Conservation (phyloP, 2,113 vertebrate genomes). For the Polypterus senegalus region DNA sequence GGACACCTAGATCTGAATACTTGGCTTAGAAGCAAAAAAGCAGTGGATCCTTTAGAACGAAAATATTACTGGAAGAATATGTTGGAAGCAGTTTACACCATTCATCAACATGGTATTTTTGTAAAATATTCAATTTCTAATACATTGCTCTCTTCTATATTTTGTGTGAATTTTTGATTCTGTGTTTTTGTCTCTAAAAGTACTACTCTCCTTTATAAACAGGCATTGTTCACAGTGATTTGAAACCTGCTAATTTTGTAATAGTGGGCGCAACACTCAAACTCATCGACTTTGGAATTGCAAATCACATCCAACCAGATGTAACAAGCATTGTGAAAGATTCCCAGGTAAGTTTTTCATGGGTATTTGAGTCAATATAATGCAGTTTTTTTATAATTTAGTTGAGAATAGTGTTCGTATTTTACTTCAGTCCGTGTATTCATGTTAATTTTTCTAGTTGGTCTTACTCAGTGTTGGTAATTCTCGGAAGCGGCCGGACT, state of each 20-base stretch:
- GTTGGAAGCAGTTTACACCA: conserved; percentile 89
- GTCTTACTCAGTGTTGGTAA: too few relatives aligned
- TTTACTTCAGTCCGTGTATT: too few relatives aligned
- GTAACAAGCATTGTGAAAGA: conserved; percentile 94
- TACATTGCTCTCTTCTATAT: too few relatives aligned
- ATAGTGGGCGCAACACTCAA: conserved; percentile 91
- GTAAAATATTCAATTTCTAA: too few relatives aligned
- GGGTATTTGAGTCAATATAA: too few relatives aligned
- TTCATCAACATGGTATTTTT: conserved; percentile 77
- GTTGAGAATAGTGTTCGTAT: too few relatives aligned
- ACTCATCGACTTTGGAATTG: conserved; percentile 92
- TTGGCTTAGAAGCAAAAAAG: conserved; percentile 85
- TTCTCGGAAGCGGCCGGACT: too few relatives aligned
- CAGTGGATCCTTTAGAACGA: conserved; percentile 72
- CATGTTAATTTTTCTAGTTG: too few relatives aligned
- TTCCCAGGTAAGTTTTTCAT: conserved; percentile 62
- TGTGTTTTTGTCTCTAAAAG: not conserved
- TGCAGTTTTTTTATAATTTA: too few relatives aligned
- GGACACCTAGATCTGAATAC: conserved; percentile 92
- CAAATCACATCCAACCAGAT: conserved; percentile 91
- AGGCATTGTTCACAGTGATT: conserved; percentile 96
- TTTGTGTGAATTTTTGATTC: too few relatives aligned
- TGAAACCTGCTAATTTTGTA: conserved; percentile 94
- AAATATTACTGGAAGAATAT: conserved; percentile 97
- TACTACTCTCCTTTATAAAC: not conserved